Conservation (phyloP, 1,140 invertebrate species). For the Colletes gigas region DNA sequence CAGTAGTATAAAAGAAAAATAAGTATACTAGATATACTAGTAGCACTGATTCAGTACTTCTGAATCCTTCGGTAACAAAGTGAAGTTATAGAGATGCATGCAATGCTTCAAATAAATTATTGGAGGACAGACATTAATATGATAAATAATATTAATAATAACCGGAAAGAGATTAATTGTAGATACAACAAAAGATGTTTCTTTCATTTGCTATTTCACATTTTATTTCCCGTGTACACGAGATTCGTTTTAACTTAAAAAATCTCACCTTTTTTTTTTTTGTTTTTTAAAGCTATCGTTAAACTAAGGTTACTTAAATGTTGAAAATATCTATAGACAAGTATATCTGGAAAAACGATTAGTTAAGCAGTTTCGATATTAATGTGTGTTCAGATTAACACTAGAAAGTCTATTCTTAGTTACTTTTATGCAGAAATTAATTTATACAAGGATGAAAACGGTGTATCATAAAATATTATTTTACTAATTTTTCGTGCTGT, state of each 20-base stretch:
- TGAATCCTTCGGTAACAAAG: slow-evolving; percentile 4
- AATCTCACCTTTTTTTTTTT: too few relatives aligned
- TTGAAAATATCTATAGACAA: slow-evolving; percentile 7
- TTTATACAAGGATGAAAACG: neutral
- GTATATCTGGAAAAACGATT: slow-evolving; percentile 6
- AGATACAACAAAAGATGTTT: slow-evolving; percentile 17
- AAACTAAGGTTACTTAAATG: neutral
- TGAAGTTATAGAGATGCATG: slow-evolving; percentile 10
- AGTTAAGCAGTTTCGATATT: neutral
- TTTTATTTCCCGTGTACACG: neutral
- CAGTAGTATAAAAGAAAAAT: slow-evolving; percentile 1
- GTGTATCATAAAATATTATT: slow-evolving; percentile 1
- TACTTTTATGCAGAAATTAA: slow-evolving; percentile 8
- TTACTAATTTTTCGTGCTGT: slow-evolving; percentile 22
- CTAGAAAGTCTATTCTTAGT: neutral
- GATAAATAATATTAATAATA: slow-evolving; percentile 10
- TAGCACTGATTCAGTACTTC: neutral
- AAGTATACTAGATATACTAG: neutral
- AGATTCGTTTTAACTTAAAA: neutral
- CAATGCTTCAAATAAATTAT: slow-evolving; percentile 10
- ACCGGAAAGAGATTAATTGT: neutral
- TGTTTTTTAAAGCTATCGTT: slow-evolving; percentile 8
- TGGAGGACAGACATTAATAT: neutral
- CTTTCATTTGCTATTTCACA: neutral
- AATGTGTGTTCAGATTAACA: neutral